Base-by-base conservation (phyloP, 2,113 vertebrate genomes). In the Trematomus loennbergii region DNA sequence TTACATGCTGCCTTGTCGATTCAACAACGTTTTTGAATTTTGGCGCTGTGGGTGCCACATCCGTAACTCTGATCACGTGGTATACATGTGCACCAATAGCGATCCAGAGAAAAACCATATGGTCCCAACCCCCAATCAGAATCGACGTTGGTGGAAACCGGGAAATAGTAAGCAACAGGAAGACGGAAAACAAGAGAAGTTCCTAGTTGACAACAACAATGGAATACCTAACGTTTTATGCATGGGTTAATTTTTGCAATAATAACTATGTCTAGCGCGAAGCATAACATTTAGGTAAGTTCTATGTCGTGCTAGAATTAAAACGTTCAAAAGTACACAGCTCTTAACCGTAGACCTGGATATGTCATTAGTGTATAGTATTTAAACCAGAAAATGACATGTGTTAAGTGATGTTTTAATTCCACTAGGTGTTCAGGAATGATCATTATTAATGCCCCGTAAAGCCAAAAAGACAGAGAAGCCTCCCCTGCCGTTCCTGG, bases 11-110 rank as follows among this genome's bases (percentile, higher is more conserved):
- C n/a, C 68, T 4, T 12, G 0, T 22, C 72, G 7, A 66, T 1
- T 62, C n/a, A 20, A n/a, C 57, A 68, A 43, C 7, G 78, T 77
- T 88, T 98, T 98, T 97, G 96, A 98, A 98, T 98, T 98, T 96
- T 97, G 96, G 97, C 97, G 97, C 97, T 94, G 93, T 89, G 63
- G 82, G 77, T 8, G 69, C n/a, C 3, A 40, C 81, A 36, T 62
- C 65, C 15, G 65, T 64, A 36, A 86, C 75, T 43, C 12, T 75
- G 9, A 9, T 62, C 94, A 96, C 86, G 87, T 92, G 91, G 57
- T 16, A 12, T 0, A 84, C 91, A 57, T n/a, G 8, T 43, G 0
- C 16, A 50, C 90, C 89, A 93, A 93, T 93, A 33, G 72, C 1
- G 29, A 20, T 61, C 15, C 2, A 1, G n/a, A n/a, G 2, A 1